Percentiles rank a stretch among this genome's conserved stretches.
phyloP scores from a whole-genome alignment of 1,140 invertebrate species.

The Caenorhabditis inopinata region DNA sequence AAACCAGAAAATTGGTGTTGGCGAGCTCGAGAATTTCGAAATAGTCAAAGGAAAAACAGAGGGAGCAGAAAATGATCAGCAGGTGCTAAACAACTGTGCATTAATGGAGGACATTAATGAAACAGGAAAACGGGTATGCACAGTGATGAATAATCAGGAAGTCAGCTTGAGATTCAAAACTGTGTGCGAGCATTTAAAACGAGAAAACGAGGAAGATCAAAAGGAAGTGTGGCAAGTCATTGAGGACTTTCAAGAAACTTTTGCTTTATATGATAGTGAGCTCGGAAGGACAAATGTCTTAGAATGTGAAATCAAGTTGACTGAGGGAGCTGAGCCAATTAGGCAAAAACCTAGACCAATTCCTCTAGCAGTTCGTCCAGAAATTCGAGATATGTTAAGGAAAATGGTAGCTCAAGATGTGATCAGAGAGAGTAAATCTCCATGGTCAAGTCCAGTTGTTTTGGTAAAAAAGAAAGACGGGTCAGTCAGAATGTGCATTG shows the following conservation, averaged over 20 bases:
- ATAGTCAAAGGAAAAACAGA: background rate
- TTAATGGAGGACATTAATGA: no score
- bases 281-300: background rate
- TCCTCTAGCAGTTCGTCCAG: background rate
- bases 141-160: background rate
- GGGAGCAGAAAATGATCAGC: background rate
- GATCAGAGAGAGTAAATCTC: conserved; percentile 37
- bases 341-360: conserved; percentile 12
- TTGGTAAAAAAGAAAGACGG: conserved; percentile 70
- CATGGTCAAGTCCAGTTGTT: conserved; percentile 69
- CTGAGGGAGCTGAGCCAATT: background rate
- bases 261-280: conserved; percentile 16
- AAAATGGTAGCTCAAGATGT: conserved; percentile 7
- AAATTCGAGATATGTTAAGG: background rate
- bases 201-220: background rate
- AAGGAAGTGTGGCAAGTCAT: background rate
- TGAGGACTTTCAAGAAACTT: background rate
- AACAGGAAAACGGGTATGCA: background rate
- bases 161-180: no score
- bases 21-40: no score
- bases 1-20: no score
- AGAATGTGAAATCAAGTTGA: background rate
- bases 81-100: background rate
- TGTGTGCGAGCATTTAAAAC: background rate
- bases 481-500: conserved; percentile 67